phyloP scores from a whole-genome alignment of 2,888 invertebrate species.

The Drosophila ochracea region DNA sequence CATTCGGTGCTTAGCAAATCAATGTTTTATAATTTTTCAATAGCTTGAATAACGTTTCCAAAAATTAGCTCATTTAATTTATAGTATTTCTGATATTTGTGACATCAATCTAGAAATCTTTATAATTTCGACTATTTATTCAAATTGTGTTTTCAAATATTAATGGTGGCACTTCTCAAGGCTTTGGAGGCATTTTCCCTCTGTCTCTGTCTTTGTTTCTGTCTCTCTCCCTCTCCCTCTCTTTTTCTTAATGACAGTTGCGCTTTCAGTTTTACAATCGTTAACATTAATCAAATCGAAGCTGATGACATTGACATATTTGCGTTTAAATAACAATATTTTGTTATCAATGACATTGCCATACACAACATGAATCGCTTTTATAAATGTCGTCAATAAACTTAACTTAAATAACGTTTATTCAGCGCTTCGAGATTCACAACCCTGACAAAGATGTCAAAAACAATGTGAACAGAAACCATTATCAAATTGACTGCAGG shows the following conservation, averaged over 20 bases:
- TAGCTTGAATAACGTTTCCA: neutral
- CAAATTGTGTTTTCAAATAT: neutral
- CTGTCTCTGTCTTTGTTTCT: too few species aligned
- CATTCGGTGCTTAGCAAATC: neutral
- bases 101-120: neutral
- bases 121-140: neutral
- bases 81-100: neutral
- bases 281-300: conserved; percentile 42
- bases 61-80: neutral
- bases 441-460: neutral
- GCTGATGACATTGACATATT: conserved; percentile 37
- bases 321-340: conserved; percentile 18
- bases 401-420: conserved; percentile 63
- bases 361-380: conserved; percentile 23
- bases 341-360: conserved; percentile 27
- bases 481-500: conserved; percentile 4
- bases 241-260: conserved; percentile 11
- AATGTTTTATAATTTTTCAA: neutral
- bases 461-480: neutral
- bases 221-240: neutral
- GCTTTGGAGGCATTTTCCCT: neutral
- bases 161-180: neutral
- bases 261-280: conserved; percentile 5
- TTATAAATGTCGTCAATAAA: conserved; percentile 65
- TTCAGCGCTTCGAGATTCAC: conserved; percentile 51